A percentile compares a stretch with the other conserved stretches of the same genome.
Evolutionary conservation across 2,888 invertebrate species (phyloP).

Genomic region (Incurvaria masculella): DNA sequence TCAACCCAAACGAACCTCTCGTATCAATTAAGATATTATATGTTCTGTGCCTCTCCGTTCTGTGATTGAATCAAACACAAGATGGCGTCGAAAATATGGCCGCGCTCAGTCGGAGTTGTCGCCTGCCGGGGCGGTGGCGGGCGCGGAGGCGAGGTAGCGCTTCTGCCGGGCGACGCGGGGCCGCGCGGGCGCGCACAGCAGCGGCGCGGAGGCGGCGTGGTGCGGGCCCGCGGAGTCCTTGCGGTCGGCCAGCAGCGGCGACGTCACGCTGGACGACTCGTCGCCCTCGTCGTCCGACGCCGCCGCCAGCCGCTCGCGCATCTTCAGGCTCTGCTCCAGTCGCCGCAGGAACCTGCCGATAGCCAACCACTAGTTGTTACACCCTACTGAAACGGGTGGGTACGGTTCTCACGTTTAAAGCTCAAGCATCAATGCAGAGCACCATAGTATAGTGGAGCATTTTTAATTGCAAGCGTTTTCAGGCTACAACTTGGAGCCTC

Average conservation of each 20-base stretch:
- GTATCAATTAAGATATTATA: no score
- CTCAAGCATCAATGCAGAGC: no score
- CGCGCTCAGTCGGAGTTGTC: constrained; percentile 39
- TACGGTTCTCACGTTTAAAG: no score
- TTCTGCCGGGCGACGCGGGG: constrained; percentile 47
- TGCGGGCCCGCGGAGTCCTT: constrained; percentile 40
- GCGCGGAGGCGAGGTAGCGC: constrained; percentile 40
- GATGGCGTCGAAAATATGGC: background rate
- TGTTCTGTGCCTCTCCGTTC: no score
- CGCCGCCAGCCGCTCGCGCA: constrained; percentile 59
- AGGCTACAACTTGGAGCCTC: no score
- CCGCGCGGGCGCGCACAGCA: constrained; percentile 27
- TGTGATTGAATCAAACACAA: no score
- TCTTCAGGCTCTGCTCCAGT: constrained; percentile 67
- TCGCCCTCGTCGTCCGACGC: constrained; percentile 58
- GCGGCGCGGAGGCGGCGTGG: constrained; percentile 44
- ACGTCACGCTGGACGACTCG: constrained; percentile 63
- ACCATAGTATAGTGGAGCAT: no score
- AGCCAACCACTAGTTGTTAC: no score
- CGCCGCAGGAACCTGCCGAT: constrained; percentile 63
- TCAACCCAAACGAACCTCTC: no score
- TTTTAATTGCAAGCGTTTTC: no score
- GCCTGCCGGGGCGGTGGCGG: no score
- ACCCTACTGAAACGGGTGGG: no score
- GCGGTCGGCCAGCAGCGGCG: constrained; percentile 54